Conservation (phyloP, 1,140 invertebrate genomes). For the Saccostrea glomerata region DNA sequence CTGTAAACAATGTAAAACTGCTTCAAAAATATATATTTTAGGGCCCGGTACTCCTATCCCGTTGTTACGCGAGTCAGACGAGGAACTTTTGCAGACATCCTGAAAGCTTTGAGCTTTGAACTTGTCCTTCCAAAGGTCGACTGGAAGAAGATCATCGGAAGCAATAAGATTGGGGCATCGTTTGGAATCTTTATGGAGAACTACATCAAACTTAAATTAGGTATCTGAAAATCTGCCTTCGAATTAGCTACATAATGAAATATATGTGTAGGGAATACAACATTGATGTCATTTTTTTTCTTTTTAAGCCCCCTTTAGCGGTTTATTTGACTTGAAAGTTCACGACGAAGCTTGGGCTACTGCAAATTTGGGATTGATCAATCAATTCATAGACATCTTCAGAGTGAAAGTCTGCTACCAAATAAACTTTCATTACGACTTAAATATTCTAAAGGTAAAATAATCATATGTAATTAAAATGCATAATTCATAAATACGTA, state of each 20-base stretch:
- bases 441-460: constrained; percentile 62
- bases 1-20: neutral
- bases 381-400: constrained; percentile 52
- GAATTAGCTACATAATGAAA: neutral
- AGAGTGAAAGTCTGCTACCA: constrained; percentile 57
- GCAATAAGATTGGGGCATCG: constrained; percentile 59
- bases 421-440: constrained; percentile 56
- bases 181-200: constrained; percentile 66
- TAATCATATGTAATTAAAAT: neutral
- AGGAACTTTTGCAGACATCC: constrained; percentile 52
- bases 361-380: constrained; percentile 54
- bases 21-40: constrained; percentile 19
- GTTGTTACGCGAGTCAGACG: constrained; percentile 49
- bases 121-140: constrained; percentile 60
- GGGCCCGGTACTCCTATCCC: constrained; percentile 59
- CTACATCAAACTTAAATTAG: constrained; percentile 57
- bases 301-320: constrained; percentile 51
- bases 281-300: neutral
- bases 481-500: neutral
- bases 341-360: constrained; percentile 52
- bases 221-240: constrained; percentile 51
- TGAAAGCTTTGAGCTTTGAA: constrained; percentile 58
- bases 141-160: constrained; percentile 64
- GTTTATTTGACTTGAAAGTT: constrained; percentile 56
- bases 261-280: neutral